Evolutionary conservation across 92 coral and sea anemone species (phyloP).

Genomic region (Bergia puertoricense): DNA sequence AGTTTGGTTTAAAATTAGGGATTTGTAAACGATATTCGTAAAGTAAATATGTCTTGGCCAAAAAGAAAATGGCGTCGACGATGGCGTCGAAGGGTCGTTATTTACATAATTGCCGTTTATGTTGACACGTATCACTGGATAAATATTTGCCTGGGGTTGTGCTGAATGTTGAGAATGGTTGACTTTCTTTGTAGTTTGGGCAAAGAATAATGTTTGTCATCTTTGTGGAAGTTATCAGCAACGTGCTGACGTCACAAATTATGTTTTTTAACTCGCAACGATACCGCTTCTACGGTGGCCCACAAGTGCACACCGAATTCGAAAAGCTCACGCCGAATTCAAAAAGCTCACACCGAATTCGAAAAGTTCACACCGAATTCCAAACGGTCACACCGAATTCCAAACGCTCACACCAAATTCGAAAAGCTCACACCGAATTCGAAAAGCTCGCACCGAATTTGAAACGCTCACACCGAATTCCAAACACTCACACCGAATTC

Average conservation of each 20-base stretch:
- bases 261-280: neutral
- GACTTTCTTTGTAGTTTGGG: neutral
- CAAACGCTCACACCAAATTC: too few relatives aligned
- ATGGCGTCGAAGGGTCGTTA: neutral
- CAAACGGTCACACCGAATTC: too few relatives aligned
- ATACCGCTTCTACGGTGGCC: too few relatives aligned
- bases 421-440: too few relatives aligned
- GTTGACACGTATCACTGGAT: neutral
- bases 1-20: neutral
- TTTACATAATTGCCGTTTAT: neutral
- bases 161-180: neutral
- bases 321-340: too few relatives aligned
- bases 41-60: neutral
- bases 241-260: neutral
- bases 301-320: too few relatives aligned
- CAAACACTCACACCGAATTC: too few relatives aligned
- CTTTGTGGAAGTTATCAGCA: neutral
- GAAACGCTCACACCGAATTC: too few relatives aligned
- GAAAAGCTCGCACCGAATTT: too few relatives aligned
- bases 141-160: neutral
- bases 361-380: too few relatives aligned
- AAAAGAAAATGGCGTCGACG: slow-evolving; percentile 10
- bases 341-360: too few relatives aligned
- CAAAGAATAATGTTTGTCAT: neutral
- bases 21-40: neutral